Evolutionary conservation across 2,113 vertebrate species (phyloP).

Genomic region (Ramphastos sulfuratus): DNA sequence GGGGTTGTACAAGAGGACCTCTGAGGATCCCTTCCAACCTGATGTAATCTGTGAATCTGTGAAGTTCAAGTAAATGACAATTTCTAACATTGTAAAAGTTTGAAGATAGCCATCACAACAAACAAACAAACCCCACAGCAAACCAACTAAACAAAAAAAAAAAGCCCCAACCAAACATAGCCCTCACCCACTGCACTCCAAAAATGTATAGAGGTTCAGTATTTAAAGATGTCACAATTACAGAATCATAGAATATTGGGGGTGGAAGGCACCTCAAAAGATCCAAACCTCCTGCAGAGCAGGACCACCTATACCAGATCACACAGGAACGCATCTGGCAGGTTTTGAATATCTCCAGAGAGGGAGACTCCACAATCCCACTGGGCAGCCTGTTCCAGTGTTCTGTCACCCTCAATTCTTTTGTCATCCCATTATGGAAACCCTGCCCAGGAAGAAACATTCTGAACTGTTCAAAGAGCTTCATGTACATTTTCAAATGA

Average conservation of each 20-base stretch:
- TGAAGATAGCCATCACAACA: slow-evolving; percentile 16
- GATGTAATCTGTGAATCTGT: no score
- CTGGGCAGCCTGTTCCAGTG: no score
- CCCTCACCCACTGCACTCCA: rapidly evolving
- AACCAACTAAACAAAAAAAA: no score
- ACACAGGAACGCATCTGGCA: no score
- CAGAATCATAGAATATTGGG: no score
- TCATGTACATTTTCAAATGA: background rate
- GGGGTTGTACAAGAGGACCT: no score
- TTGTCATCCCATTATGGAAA: background rate
- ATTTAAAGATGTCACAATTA: background rate
- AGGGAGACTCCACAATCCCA: background rate
- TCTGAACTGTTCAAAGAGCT: background rate
- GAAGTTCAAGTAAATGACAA: slow-evolving; percentile 29
- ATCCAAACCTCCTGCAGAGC: no score
- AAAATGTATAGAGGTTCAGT: background rate
- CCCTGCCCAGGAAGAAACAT: background rate
- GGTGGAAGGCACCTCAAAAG: no score
- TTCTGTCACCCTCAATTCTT: background rate
- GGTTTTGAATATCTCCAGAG: no score
- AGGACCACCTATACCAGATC: no score
- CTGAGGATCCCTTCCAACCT: no score
- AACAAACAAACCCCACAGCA: no score
- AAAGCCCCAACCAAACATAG: background rate
- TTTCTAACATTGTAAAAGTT: slow-evolving; percentile 32